These are phyloP conservation scores for Anarsia innoxiella DNA, from an alignment of 2,888 invertebrate genomes.

Conservation along the genomic window DNA sequence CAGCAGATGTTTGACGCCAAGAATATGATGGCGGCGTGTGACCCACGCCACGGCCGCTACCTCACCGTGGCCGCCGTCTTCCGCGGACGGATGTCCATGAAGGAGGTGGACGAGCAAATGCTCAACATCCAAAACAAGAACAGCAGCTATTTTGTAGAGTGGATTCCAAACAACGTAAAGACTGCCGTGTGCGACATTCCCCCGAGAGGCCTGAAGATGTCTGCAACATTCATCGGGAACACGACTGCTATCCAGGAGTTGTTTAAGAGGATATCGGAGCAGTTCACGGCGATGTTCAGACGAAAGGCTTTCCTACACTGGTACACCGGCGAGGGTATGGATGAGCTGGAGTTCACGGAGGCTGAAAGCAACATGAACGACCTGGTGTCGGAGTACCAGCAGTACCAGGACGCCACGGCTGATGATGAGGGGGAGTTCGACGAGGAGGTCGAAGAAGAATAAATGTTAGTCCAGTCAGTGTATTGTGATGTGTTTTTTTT, in stretches of 20 bases:
- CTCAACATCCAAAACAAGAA: constrained; percentile 85
- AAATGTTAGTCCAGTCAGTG: too few relatives aligned
- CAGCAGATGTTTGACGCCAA: constrained; percentile 94
- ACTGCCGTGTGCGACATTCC: constrained; percentile 88
- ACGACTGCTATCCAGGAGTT: constrained; percentile 90
- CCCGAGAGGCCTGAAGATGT: constrained; percentile 84
- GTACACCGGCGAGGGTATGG: constrained; percentile 98
- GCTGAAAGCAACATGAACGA: constrained; percentile 96
- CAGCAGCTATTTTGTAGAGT: constrained; percentile 84
- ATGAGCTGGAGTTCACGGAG: constrained; percentile 95
- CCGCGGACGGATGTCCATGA: constrained; percentile 94
- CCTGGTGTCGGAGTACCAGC: constrained; percentile 91
- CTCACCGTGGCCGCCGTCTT: constrained; percentile 92
- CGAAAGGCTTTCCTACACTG: constrained; percentile 97
- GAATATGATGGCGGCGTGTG: constrained; percentile 97
- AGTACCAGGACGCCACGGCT: constrained; percentile 90
- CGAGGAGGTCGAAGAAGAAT: constrained; percentile 56
- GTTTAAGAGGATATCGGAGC: constrained; percentile 89
- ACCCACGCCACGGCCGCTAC: constrained; percentile 91
- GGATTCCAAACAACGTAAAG: constrained; percentile 87
- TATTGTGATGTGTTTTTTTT: too few relatives aligned
- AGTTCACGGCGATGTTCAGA: constrained; percentile 93
- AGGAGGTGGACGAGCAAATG: constrained; percentile 90
- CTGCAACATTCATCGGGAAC: constrained; percentile 90
- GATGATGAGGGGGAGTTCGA: constrained; percentile 76